Evolutionary conservation across 2,113 vertebrate genomes (phyloP), one percentile per base, ranked within the genome.

Genomic region (Clarias batrachus): DNA sequence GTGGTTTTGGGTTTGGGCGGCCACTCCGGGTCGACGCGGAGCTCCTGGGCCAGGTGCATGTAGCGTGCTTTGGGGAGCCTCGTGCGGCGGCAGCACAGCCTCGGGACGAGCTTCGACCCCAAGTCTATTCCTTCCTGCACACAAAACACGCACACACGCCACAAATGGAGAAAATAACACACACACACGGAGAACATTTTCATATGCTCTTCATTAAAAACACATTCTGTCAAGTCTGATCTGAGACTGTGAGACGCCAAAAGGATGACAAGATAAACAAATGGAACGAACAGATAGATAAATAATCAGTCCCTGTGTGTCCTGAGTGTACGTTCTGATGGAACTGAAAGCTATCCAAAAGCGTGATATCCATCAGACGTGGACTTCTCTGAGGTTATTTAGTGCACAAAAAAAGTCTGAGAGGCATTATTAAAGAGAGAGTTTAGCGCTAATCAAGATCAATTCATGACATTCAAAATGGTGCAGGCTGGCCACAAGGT

Each of bases 1-100:
- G 96, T 99, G 65, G 97, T 99, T 87, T 96, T 96, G 88, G 98
- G 97, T 92, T 97, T 98, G 54, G 98, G 98, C 30, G 98, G 98
- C 98, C 98, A 99, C 88, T 98, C 97, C 0, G 98, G 98, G 91
- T 99, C 98, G 70, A 97, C 94, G 77, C 95, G 93, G 87, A 99
- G 95, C 93, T 99, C 97, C 94, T 99, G 97, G 86, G 98, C 98
- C 92, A 99, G 94, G 87, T 97, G 96, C 96, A 96, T 97, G 92
- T 99, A 99, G 89, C 97, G 97, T 65, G 98, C 97, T 92, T 97
- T 97, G 89, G 97, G 97, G 0, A 91, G 92, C 88, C 92, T 95
- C 90, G 94, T 95, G 91, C 88, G 92, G 41, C 91, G 94, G 48
- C 94, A 94, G 73, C 96, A 94, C 19, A 96, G 85, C 88, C 93